Percentiles rank a stretch among this genome's conserved stretches.
Evolutionary conservation across 2,797 vertebrate genomes (phyloP).

Genomic region (Notolabrus celidotus): DNA sequence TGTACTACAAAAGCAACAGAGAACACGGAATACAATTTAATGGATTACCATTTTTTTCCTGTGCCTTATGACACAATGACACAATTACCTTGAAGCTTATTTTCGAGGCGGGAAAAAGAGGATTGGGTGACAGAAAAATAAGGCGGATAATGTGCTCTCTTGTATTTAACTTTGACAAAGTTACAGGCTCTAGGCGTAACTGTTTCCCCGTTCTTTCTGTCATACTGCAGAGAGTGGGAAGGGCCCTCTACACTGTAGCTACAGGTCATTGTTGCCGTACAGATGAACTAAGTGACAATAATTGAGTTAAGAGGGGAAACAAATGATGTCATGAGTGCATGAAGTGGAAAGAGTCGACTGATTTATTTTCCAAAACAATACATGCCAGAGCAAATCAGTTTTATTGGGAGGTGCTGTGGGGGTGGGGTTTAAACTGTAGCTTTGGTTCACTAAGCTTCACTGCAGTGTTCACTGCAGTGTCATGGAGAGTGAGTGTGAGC

Average conservation of each 20-base stretch:
- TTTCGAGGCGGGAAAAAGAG: slow-evolving; percentile 66
- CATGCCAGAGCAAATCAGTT: slow-evolving; percentile 81
- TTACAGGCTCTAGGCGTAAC: slow-evolving; percentile 64
- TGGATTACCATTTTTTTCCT: slow-evolving; percentile 74
- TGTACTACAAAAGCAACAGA: slow-evolving; percentile 65
- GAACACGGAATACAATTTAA: slow-evolving; percentile 75
- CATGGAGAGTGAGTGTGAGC: slow-evolving; percentile 29
- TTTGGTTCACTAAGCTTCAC: slow-evolving; percentile 37
- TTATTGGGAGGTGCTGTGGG: slow-evolving; percentile 53
- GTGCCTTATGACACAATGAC: slow-evolving; percentile 74
- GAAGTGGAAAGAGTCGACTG: slow-evolving; percentile 79
- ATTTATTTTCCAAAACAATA: slow-evolving; percentile 84
- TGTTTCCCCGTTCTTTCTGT: slow-evolving; percentile 45
- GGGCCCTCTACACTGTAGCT: slow-evolving; percentile 59
- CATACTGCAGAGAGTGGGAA: slow-evolving; percentile 42
- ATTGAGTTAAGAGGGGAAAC: slow-evolving; percentile 85
- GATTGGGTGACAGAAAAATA: slow-evolving; percentile 72
- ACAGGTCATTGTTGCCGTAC: slow-evolving; percentile 78
- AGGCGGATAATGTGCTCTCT: slow-evolving; percentile 63
- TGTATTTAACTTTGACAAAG: slow-evolving; percentile 77
- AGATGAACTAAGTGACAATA: slow-evolving; percentile 87
- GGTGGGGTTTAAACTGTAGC: slow-evolving; percentile 27
- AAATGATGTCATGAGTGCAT: slow-evolving; percentile 82
- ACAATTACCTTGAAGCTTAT: slow-evolving; percentile 80
- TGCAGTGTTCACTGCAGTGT: slow-evolving; percentile 15